phyloP scores from a whole-genome alignment of 2,888 invertebrate species.

The Liodrosophila aerea region DNA sequence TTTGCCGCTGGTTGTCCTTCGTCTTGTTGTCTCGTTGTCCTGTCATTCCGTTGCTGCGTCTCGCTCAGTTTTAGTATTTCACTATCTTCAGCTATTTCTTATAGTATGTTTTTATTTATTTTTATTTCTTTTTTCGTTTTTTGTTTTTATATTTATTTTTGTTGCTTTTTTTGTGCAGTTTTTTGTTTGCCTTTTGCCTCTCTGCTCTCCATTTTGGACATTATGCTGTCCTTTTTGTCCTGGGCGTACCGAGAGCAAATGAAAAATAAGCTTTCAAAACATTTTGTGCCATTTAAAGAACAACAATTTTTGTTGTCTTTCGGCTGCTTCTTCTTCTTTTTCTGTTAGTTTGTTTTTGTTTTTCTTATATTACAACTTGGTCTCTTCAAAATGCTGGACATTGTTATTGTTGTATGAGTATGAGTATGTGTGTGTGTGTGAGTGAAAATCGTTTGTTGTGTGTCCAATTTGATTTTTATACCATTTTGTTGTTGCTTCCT shows the following conservation, averaged over 20 bases:
- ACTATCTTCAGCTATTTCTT: constrained; percentile 59
- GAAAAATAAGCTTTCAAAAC: constrained; percentile 77
- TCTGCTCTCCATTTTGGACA: no score
- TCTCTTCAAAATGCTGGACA: constrained; percentile 63
- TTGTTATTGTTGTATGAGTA: constrained; percentile 43
- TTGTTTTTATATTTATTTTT: constrained; percentile 16
- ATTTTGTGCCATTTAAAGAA: constrained; percentile 78
- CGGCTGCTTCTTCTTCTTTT: no score
- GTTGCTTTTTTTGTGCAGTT: constrained; percentile 14
- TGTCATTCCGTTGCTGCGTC: not conserved
- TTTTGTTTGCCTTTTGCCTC: constrained; percentile 15
- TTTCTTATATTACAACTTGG: constrained; percentile 73
- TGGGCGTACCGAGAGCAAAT: constrained; percentile 59
- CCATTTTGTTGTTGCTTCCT: constrained; percentile 27
- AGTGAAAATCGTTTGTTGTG: constrained; percentile 56
- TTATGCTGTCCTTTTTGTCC: constrained; percentile 51
- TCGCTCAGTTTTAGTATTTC: constrained; percentile 42
- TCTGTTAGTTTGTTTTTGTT: constrained; percentile 56
- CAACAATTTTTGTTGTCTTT: constrained; percentile 57
- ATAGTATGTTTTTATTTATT: constrained; percentile 16
- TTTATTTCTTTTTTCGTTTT: constrained; percentile 5
- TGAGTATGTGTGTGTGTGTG: constrained; percentile 37
- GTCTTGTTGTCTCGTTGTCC: no score
- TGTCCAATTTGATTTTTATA: constrained; percentile 75
- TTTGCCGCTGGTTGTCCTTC: constrained; percentile 41